Evolutionary conservation across 1,140 invertebrate species (phyloP).

Genomic region (Trachymyrmex septentrionalis): DNA sequence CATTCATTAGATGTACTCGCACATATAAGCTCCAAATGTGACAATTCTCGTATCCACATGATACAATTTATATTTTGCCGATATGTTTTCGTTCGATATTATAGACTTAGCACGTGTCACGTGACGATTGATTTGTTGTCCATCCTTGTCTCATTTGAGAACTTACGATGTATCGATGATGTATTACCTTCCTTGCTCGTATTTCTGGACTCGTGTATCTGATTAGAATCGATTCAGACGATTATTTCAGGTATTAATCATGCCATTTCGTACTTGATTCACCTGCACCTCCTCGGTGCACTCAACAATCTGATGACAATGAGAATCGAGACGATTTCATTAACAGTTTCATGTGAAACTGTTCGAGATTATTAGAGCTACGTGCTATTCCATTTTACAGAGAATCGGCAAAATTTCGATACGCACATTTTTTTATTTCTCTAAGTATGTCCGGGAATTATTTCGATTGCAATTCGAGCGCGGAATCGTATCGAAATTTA

Average conservation of each 20-base stretch:
- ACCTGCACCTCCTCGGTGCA: neutral
- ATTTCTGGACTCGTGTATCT: neutral
- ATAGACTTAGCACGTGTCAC: neutral
- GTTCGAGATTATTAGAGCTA: neutral
- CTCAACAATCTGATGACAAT: slow-evolving; percentile 1
- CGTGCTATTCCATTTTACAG: neutral
- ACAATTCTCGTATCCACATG: neutral
- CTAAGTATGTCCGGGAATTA: slow-evolving; percentile 31
- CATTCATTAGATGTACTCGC: slow-evolving; percentile 78
- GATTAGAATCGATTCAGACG: slow-evolving; percentile 25
- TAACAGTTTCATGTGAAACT: neutral
- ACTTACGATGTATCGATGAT: neutral
- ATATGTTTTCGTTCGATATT: slow-evolving; percentile 4
- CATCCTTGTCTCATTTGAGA: neutral
- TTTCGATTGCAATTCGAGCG: slow-evolving; percentile 67
- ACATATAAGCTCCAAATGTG: slow-evolving; percentile 14
- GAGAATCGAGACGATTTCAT: slow-evolving; percentile 10
- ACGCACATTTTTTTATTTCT: slow-evolving; percentile 8
- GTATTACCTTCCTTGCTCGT: neutral
- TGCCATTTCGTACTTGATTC: neutral
- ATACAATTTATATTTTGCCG: slow-evolving; percentile 71
- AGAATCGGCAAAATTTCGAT: neutral
- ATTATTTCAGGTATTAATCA: slow-evolving; percentile 12
- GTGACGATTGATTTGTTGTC: neutral
- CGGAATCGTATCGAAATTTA: slow-evolving; percentile 74